Conservation (phyloP, 2,888 invertebrate species). For the Phyllotreta striolata region DNA sequence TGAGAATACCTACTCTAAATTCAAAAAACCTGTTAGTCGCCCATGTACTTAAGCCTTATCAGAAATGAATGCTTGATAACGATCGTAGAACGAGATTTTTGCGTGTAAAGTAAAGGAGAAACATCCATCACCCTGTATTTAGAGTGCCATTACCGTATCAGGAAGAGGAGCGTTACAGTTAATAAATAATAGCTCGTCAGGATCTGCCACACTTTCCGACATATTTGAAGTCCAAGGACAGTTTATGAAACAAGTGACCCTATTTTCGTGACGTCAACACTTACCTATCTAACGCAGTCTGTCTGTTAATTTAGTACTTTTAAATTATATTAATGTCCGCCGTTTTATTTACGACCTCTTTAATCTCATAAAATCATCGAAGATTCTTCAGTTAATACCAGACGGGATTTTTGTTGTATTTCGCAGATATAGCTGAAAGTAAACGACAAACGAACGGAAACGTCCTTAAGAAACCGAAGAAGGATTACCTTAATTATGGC, state of each 20-base stretch:
- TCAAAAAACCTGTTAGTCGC: too few relatives aligned
- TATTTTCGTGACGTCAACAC: constrained; percentile 21
- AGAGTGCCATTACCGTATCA: constrained; percentile 24
- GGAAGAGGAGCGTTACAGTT: constrained; percentile 38
- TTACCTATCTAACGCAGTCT: too few relatives aligned
- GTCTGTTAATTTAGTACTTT: too few relatives aligned
- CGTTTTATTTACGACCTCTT: too few relatives aligned
- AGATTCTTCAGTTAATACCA: constrained; percentile 2
- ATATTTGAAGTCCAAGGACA: constrained; percentile 42
- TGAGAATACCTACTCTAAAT: too few relatives aligned
- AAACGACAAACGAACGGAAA: constrained; percentile 19
- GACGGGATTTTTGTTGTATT: background rate
- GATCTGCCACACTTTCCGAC: constrained; percentile 36
- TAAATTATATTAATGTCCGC: too few relatives aligned
- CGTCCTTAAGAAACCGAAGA: constrained; percentile 27
- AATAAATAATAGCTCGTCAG: constrained; percentile 33
- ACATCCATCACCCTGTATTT: constrained; percentile 1
- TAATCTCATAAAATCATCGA: background rate
- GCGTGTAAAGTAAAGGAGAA: too few relatives aligned
- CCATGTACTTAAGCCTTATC: too few relatives aligned
- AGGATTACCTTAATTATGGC: constrained; percentile 52
- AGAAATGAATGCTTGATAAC: too few relatives aligned
- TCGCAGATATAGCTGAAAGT: constrained; percentile 37
- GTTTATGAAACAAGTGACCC: constrained; percentile 22
- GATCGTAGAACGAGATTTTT: too few relatives aligned